These are phyloP conservation scores for Cryptoprocta ferox DNA, from an alignment of 2,797 vertebrate genomes.

Conservation along the genomic window DNA sequence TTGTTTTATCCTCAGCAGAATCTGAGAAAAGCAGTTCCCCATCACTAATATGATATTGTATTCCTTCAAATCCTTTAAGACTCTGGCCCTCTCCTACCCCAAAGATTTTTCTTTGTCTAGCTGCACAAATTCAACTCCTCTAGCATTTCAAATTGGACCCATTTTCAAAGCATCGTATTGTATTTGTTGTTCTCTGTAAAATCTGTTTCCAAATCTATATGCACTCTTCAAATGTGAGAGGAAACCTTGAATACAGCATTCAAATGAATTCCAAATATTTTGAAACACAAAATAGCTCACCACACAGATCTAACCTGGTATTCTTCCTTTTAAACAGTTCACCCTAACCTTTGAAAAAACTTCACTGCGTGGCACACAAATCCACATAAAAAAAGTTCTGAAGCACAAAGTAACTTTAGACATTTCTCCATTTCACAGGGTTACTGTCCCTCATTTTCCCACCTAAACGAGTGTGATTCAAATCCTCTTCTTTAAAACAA, in stretches of 20 bases:
- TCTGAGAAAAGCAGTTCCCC: constrained; percentile 52
- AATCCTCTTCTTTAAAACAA: background rate
- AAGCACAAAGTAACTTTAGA: background rate
- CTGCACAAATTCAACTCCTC: constrained; percentile 25
- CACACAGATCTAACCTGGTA: background rate
- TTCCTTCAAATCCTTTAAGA: constrained; percentile 67
- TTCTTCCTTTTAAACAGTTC: background rate
- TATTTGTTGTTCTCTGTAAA: constrained; percentile 43
- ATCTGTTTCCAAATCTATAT: background rate
- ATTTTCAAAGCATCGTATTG: constrained; percentile 23
- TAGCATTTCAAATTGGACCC: constrained; percentile 46
- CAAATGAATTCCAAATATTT: background rate
- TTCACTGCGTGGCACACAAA: background rate
- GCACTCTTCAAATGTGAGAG: background rate
- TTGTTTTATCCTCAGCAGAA: constrained; percentile 46
- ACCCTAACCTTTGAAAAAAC: background rate
- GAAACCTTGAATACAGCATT: background rate
- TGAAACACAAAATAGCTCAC: background rate
- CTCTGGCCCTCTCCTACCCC: background rate
- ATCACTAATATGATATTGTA: constrained; percentile 56
- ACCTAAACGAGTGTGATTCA: background rate
- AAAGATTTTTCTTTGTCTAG: constrained; percentile 52
- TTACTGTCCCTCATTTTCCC: background rate
- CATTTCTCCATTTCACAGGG: background rate
- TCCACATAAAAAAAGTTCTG: background rate